Conservation (phyloP, 2,888 invertebrate species). For the Hirtodrosophila alboralis region DNA sequence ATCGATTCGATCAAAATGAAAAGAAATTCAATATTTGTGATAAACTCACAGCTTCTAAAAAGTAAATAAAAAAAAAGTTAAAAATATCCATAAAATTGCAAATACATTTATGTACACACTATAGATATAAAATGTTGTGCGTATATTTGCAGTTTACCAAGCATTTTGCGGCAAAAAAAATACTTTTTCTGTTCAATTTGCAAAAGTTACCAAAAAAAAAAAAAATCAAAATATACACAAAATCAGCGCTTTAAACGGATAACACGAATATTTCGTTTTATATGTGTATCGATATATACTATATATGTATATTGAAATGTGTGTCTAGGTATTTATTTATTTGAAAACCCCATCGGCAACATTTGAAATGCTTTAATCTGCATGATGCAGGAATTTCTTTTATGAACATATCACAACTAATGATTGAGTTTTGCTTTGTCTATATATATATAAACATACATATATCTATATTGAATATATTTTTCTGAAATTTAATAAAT, state of each 20-base stretch:
- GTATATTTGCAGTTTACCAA: constrained; percentile 57
- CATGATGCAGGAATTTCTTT: constrained; percentile 57
- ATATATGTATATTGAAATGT: constrained; percentile 5
- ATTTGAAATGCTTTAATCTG: constrained; percentile 59
- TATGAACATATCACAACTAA: constrained; percentile 30
- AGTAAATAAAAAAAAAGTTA: constrained; percentile 29
- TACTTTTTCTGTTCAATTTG: constrained; percentile 46
- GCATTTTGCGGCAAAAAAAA: constrained; percentile 55
- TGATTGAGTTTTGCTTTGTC: constrained; percentile 26
- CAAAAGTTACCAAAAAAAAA: constrained; percentile 20
- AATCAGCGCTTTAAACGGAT: constrained; percentile 42
- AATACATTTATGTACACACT: constrained; percentile 6
- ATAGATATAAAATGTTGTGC: constrained; percentile 10
- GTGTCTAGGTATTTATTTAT: constrained; percentile 14
- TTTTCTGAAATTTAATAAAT: constrained; percentile 20
- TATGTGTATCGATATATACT: constrained; percentile 1
- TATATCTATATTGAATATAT: constrained; percentile 6
- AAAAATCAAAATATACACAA: constrained; percentile 13
- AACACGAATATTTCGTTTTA: constrained; percentile 31
- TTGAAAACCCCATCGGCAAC: constrained; percentile 26
- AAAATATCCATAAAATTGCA: constrained; percentile 30
- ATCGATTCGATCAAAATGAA: constrained; percentile 33
- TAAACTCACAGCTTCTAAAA: constrained; percentile 28
- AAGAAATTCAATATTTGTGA: constrained; percentile 44
- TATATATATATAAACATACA: constrained; percentile 22